Conservation (phyloP, 2,888 invertebrate species). For the Alcis repandata region DNA sequence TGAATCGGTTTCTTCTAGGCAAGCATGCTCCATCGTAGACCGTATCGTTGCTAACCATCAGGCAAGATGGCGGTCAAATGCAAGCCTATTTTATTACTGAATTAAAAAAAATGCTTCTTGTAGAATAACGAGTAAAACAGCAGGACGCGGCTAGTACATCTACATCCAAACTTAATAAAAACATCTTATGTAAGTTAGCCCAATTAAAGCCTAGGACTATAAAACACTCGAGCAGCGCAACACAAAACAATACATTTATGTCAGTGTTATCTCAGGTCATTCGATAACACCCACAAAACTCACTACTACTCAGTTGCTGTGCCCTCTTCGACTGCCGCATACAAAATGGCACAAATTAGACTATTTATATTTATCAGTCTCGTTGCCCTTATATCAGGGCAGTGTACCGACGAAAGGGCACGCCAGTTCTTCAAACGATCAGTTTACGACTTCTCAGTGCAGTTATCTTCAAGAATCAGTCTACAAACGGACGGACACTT, state of each 20-base stretch:
- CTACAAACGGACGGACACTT: constrained; percentile 74
- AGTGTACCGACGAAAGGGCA: constrained; percentile 58
- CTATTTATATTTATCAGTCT: constrained; percentile 50
- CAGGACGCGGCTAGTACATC: too few relatives aligned
- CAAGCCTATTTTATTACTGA: too few relatives aligned
- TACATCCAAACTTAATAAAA: neutral
- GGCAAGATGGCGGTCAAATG: too few relatives aligned
- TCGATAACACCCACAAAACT: constrained; percentile 51
- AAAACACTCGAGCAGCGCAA: constrained; percentile 20
- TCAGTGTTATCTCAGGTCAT: constrained; percentile 55
- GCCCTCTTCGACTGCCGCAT: constrained; percentile 49
- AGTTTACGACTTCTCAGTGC: constrained; percentile 63
- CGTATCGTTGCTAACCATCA: too few relatives aligned
- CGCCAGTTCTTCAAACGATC: constrained; percentile 55
- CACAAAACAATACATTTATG: constrained; percentile 35
- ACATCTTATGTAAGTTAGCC: constrained; percentile 8
- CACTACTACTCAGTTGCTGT: constrained; percentile 46
- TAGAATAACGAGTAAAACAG: too few relatives aligned
- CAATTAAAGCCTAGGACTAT: constrained; percentile 15
- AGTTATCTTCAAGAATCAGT: constrained; percentile 58
- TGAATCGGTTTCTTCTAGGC: too few relatives aligned
- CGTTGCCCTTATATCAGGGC: constrained; percentile 51
- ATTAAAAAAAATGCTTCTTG: too few relatives aligned
- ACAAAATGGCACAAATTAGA: constrained; percentile 57
- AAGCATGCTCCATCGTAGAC: too few relatives aligned